These are phyloP conservation scores for Parochlus steinenii DNA, from an alignment of 2,888 invertebrate genomes.

Conservation along the genomic window DNA sequence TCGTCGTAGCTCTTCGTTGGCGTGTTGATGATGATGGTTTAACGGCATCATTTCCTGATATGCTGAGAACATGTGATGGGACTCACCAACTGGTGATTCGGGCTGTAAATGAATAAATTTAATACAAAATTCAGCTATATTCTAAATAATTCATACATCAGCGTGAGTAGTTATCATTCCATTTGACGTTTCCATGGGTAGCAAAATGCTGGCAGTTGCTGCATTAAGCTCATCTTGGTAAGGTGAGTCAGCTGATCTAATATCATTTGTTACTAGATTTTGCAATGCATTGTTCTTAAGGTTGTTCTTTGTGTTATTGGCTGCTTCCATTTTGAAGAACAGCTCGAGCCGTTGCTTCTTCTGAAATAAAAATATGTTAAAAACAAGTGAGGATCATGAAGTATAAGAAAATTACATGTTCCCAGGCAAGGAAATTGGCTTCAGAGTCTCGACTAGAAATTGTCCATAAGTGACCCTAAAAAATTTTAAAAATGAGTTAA, in stretches of 20 bases:
- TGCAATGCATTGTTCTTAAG: no score
- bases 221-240: constrained; percentile 34
- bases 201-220: constrained; percentile 37
- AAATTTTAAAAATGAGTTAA: no score
- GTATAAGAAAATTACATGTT: constrained; percentile 31
- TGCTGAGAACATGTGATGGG: constrained; percentile 8
- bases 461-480: constrained; percentile 84
- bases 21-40: constrained; percentile 12
- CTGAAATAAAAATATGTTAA: constrained; percentile 18
- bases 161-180: constrained; percentile 18
- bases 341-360: constrained; percentile 38
- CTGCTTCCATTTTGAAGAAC: constrained; percentile 33
- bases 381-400: neutral
- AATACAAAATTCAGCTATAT: constrained; percentile 7
- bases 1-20: constrained; percentile 32
- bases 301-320: constrained; percentile 13
- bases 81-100: constrained; percentile 7
- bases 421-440: constrained; percentile 36
- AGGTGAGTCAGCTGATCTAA: no score
- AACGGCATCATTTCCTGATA: constrained; percentile 10
- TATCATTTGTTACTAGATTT: no score
- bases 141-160: constrained; percentile 14
- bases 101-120: constrained; percentile 12
- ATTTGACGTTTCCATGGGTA: constrained; percentile 19
- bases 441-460: constrained; percentile 50